Conservation (phyloP, 2,797 vertebrate genomes). For the Percopsis omiscomaycus region DNA sequence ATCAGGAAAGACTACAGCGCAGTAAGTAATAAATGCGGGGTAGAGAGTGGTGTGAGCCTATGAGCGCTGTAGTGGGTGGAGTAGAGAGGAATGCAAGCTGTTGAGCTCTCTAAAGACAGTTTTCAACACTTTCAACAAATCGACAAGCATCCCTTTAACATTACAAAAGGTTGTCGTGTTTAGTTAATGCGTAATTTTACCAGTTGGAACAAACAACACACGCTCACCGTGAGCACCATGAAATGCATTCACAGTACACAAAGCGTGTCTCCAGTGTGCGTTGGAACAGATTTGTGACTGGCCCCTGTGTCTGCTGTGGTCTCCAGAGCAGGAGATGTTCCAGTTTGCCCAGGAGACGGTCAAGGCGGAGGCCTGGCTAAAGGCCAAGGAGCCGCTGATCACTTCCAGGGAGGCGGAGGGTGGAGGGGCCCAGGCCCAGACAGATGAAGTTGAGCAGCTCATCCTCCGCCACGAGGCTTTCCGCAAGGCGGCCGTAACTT, state of each 20-base stretch:
- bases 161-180: slow-evolving; percentile 5
- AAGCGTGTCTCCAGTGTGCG: slow-evolving; percentile 4
- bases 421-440: slow-evolving; percentile 78
- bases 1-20: slow-evolving; percentile 77
- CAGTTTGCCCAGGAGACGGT: slow-evolving; percentile 87
- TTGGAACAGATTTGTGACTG: slow-evolving; percentile 15
- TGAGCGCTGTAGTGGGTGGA: too few species aligned
- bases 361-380: slow-evolving; percentile 88
- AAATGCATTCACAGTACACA: neutral
- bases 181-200: slow-evolving; percentile 25
- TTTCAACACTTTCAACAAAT: neutral
- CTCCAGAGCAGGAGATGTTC: slow-evolving; percentile 86
- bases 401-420: slow-evolving; percentile 70
- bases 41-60: neutral
- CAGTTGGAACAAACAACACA: slow-evolving; percentile 17
- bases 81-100: too few species aligned
- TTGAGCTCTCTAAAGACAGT: neutral
- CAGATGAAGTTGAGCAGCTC: slow-evolving; percentile 91
- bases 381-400: slow-evolving; percentile 87
- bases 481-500: slow-evolving; percentile 89
- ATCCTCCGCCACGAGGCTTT: slow-evolving; percentile 94
- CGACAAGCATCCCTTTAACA: neutral
- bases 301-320: slow-evolving; percentile 39
- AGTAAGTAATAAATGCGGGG: slow-evolving; percentile 68
- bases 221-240: neutral